Evolutionary conservation across 2,888 invertebrate genomes (phyloP).

Genomic region (Mesoligia furuncula): DNA sequence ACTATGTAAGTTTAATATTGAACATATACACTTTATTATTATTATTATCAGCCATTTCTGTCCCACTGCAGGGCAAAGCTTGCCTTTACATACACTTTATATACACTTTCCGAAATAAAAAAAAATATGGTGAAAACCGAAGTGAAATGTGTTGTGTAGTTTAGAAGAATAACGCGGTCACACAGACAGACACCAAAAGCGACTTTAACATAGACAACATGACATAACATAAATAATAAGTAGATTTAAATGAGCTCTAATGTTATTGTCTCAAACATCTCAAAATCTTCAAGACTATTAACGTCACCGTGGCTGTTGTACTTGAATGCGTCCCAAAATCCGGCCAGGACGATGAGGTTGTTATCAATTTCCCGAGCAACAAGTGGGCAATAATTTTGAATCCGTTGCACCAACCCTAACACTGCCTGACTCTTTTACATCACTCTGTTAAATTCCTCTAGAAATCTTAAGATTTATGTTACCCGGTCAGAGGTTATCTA

Average conservation of each 20-base stretch:
- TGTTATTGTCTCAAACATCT: neutral
- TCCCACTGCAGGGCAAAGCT: no score
- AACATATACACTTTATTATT: no score
- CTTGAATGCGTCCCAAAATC: conserved; percentile 85
- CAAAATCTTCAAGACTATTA: conserved; percentile 60
- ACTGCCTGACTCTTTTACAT: conserved; percentile 75
- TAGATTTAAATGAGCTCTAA: neutral
- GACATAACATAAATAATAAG: neutral
- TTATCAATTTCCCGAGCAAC: conserved; percentile 89
- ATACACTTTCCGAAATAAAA: neutral
- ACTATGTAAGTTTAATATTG: no score
- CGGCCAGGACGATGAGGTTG: conserved; percentile 80
- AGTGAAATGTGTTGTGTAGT: neutral
- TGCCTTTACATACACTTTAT: no score
- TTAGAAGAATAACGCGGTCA: neutral
- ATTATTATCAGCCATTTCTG: no score
- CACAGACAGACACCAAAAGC: neutral
- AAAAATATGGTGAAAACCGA: neutral
- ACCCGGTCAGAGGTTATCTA: conserved; percentile 70
- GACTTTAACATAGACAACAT: neutral
- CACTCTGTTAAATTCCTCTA: conserved; percentile 67
- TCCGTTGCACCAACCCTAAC: conserved; percentile 80
- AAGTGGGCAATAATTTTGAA: conserved; percentile 90
- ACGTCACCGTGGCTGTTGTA: conserved; percentile 77
- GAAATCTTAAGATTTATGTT: conserved; percentile 70